A percentile compares a stretch with the other conserved stretches of the same genome.
phyloP scores from a whole-genome alignment of 2,888 invertebrate species.

The Parnassius mnemosyne region DNA sequence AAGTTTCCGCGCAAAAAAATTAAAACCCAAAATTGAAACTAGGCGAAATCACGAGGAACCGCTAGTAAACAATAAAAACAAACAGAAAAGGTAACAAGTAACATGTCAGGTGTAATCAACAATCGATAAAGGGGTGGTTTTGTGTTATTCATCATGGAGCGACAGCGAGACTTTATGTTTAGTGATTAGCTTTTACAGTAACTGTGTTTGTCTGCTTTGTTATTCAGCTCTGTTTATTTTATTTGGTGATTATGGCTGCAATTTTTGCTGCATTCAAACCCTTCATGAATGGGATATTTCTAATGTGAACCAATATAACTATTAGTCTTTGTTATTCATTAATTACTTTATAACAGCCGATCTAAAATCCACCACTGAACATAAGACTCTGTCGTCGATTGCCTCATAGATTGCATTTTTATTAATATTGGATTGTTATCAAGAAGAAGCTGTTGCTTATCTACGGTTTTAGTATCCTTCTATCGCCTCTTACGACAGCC shows the following conservation, averaged over 20 bases:
- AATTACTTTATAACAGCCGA: too few species aligned
- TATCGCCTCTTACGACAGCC: too few species aligned
- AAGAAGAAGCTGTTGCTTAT: too few species aligned
- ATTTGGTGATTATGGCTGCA: constrained; percentile 24
- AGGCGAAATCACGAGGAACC: too few species aligned
- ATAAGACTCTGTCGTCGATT: too few species aligned
- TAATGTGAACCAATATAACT: not conserved
- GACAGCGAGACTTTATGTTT: constrained; percentile 38
- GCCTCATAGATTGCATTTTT: too few species aligned
- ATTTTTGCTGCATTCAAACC: constrained; percentile 17
- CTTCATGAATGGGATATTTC: constrained; percentile 26
- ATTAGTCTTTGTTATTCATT: too few species aligned
- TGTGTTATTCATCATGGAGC: constrained; percentile 47
- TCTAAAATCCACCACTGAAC: too few species aligned
- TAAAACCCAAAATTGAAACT: too few species aligned
- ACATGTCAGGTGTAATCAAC: constrained; percentile 47
- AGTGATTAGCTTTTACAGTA: constrained; percentile 38
- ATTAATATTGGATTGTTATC: too few species aligned
- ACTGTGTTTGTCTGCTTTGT: constrained; percentile 34
- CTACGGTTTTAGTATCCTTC: too few species aligned
- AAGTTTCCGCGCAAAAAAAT: too few species aligned
- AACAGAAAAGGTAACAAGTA: constrained; percentile 33
- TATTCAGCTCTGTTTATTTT: constrained; percentile 34
- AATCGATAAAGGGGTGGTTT: constrained; percentile 46
- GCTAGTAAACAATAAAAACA: constrained; percentile 1